phyloP scores from a whole-genome alignment of 2,888 invertebrate genomes.

The Lagria hirta region DNA sequence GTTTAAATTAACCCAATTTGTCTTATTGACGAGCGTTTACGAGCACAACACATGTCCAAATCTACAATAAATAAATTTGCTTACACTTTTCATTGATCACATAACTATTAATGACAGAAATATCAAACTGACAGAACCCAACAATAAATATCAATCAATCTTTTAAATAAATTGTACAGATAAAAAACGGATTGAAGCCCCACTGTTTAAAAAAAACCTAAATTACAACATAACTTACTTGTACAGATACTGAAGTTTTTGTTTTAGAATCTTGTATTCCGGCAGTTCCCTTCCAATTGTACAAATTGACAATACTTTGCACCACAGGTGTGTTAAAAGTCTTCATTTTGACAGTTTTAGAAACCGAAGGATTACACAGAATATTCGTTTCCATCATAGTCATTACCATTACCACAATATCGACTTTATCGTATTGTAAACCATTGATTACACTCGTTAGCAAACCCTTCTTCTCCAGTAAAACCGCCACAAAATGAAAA shows the following conservation, averaged over 20 bases:
- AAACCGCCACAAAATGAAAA: slow-evolving; percentile 63
- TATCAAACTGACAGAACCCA: too few relatives aligned
- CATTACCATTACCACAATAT: slow-evolving; percentile 67
- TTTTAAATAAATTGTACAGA: not conserved
- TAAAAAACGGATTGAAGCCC: too few relatives aligned
- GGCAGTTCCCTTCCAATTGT: slow-evolving; percentile 73
- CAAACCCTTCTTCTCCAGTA: slow-evolving; percentile 69
- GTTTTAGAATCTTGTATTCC: slow-evolving; percentile 54
- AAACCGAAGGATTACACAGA: slow-evolving; percentile 64
- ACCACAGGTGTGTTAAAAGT: slow-evolving; percentile 69
- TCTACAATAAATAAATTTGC: too few relatives aligned
- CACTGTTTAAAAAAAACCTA: too few relatives aligned
- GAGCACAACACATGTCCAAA: too few relatives aligned
- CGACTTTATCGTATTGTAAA: slow-evolving; percentile 66
- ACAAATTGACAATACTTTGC: slow-evolving; percentile 68
- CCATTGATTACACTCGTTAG: slow-evolving; percentile 65
- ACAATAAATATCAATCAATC: too few relatives aligned
- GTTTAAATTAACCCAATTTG: too few relatives aligned
- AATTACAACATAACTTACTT: slow-evolving; percentile 28
- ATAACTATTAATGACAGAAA: too few relatives aligned
- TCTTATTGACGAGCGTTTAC: too few relatives aligned
- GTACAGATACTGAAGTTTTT: slow-evolving; percentile 45
- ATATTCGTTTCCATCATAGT: slow-evolving; percentile 68
- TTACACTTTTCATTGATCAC: too few relatives aligned
- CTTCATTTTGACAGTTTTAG: slow-evolving; percentile 72